Evolutionary conservation across 2,888 invertebrate species (phyloP), one percentile per base, ranked within the genome.

Genomic region (Heliconius ismenius): DNA sequence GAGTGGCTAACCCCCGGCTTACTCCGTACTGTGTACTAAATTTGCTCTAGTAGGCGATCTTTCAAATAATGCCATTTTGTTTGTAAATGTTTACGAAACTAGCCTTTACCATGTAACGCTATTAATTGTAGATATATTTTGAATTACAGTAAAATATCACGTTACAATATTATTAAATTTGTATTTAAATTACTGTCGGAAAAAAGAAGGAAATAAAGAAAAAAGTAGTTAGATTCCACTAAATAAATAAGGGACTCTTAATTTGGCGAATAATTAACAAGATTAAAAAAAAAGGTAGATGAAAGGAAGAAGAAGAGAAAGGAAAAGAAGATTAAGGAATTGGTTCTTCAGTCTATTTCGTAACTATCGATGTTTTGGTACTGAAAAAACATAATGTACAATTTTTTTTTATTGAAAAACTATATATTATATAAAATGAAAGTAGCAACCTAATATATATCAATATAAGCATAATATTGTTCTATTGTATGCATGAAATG

Each of bases 21-120:
- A 62, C 74, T 28, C 69, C 74, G 79, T 73, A 70, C 76, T 76
- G 76, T 78, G 80, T 32, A 32, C 76, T 80, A 81, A 82, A 82
- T 77, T 75, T 78, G 73, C 77, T 79, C 76, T 75, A 76, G 70
- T 58, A 70, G 70, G 58, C 70, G 36, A 70, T 58, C 70, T 58
- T 70, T 70, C 24, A 70, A 32, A 70, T 70, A 58, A 70, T 70
- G n/a, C 70, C 18, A 70, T 58, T 58, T 70, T n/a, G 39, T 24
- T 39, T 13, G 67, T 67, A 67, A 39, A 67, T 67, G 39, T 67
- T 67, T 67, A 67, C 43, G 15, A 67, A 39, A 67, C 24, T 26
- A 15, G 15, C 65, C 6, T 39, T 67, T 24, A n/a, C 24, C 39
- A 54, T n/a, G 7, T n/a, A 54, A 54, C 3, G 58, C n/a, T 58